phyloP scores from a whole-genome alignment of 2,888 invertebrate genomes.

The Cerastis rubricosa region DNA sequence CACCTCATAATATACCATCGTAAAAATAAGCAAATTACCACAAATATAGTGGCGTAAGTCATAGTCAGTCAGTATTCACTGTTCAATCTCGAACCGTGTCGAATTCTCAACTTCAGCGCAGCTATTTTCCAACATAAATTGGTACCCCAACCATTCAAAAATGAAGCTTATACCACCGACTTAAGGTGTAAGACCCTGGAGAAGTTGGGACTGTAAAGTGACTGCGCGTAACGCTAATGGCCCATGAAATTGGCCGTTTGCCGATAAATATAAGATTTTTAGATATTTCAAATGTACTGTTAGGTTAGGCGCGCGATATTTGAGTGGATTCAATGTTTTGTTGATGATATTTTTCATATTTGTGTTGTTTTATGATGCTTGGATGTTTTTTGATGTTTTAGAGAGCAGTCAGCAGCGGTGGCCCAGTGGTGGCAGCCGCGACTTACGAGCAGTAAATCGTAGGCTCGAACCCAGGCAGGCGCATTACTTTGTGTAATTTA shows the following conservation, averaged over 20 bases:
- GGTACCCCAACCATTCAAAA: constrained; percentile 42
- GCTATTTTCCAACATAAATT: constrained; percentile 59
- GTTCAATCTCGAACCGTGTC: constrained; percentile 70
- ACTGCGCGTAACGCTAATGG: constrained; percentile 81
- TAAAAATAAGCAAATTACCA: constrained; percentile 60
- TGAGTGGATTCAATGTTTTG: constrained; percentile 28
- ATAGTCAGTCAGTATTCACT: constrained; percentile 63
- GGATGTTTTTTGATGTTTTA: too few relatives aligned
- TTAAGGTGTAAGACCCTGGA: constrained; percentile 45
- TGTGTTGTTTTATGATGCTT: background rate
- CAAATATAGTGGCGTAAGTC: constrained; percentile 59
- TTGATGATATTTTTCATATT: constrained; percentile 13
- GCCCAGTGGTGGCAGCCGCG: too few relatives aligned
- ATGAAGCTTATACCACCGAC: constrained; percentile 29
- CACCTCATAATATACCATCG: constrained; percentile 31
- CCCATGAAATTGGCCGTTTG: constrained; percentile 83
- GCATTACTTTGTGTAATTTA: too few relatives aligned
- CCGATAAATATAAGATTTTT: constrained; percentile 76
- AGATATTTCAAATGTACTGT: constrained; percentile 71
- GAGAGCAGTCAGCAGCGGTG: too few relatives aligned
- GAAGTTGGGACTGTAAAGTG: constrained; percentile 68
- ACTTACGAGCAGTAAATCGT: too few relatives aligned
- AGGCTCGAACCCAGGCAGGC: too few relatives aligned
- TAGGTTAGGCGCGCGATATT: constrained; percentile 52
- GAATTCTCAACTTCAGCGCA: constrained; percentile 69